Base-by-base conservation (phyloP, 2,888 invertebrate genomes). In the Helobdella robusta region DNA sequence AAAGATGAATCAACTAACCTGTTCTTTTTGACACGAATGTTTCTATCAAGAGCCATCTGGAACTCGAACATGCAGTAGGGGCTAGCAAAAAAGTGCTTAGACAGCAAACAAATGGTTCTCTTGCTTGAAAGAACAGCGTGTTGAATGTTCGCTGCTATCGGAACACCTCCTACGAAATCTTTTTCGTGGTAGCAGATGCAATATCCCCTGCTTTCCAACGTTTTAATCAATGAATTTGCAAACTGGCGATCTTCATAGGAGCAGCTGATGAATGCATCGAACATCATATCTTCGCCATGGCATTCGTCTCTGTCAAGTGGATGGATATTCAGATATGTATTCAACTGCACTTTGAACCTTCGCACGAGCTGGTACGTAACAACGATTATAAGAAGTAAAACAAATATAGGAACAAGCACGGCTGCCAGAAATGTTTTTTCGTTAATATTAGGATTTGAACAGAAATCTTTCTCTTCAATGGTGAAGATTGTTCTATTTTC, bases 41-140 rank as follows among this genome's bases (percentile, higher is more conserved):
- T 63, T 5, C 63, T 28, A n/a, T 54, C 32, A 54, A 64, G 54
- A 11, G 73, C 72, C 67, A 71, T 72, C 23, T 71, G 67, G 25
- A 73, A 70, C 66, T 74, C 74, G 54, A 70, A 72, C 59, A 71
- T 63, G 61, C 73, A 73, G 68, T 69, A 72, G n/a, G 69, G 64
- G 54, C 72, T 72, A 3, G 58, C n/a, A 3, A 72, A 23, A 59
- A 71, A 74, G 8, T 46, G 60, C 23, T 62, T 58, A 6, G 71
- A 68, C 11, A 74, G 32, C 6, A 74, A 23, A 44, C 69, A 66
- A 2, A 74, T 60, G 0, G 70, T 72, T 50, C 71, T 72, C 56
- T 66, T 68, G 56, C 74, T 73, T 20, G 62, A 66, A 46, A 66
- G 35, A 2, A 73, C 70, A 3, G 73, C 72, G 6, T 68, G 59